Conservation (phyloP, 2,113 vertebrate genomes). For the Vulpes lagopus region DNA sequence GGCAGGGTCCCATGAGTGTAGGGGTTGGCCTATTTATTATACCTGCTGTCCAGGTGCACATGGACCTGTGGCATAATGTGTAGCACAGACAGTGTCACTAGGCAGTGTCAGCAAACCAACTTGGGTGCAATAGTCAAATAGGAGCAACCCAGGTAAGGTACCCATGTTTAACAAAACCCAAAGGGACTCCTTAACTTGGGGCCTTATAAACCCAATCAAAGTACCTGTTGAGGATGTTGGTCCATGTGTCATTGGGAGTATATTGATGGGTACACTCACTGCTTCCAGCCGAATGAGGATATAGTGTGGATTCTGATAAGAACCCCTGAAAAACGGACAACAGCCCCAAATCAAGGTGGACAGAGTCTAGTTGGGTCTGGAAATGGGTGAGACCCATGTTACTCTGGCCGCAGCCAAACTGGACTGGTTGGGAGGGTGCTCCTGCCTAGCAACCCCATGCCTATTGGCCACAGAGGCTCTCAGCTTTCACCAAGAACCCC, state of each 20-base stretch:
- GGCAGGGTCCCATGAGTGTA: not conserved
- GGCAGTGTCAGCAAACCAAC: no score
- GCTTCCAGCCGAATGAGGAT: not conserved
- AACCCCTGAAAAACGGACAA: not conserved
- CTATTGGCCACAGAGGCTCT: accelerated
- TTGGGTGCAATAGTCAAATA: accelerated
- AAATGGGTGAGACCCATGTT: accelerated
- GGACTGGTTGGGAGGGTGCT: accelerated
- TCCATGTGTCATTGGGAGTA: accelerated
- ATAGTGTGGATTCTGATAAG: not conserved
- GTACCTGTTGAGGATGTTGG: not conserved
- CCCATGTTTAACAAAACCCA: no score
- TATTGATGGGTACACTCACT: no score
- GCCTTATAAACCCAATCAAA: not conserved
- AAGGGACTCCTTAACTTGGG: not conserved
- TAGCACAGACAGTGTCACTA: accelerated
- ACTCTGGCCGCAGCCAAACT: accelerated
- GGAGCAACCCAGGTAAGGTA: not conserved
- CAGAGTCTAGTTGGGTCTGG: not conserved
- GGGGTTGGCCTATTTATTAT: accelerated
- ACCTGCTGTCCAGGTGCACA: accelerated
- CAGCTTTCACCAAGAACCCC: accelerated
- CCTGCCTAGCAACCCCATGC: accelerated
- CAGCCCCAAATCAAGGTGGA: not conserved
- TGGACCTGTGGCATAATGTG: accelerated